Evolutionary conservation across 2,888 invertebrate species (phyloP).

Genomic region (Caenorhabditis doughertyi): DNA sequence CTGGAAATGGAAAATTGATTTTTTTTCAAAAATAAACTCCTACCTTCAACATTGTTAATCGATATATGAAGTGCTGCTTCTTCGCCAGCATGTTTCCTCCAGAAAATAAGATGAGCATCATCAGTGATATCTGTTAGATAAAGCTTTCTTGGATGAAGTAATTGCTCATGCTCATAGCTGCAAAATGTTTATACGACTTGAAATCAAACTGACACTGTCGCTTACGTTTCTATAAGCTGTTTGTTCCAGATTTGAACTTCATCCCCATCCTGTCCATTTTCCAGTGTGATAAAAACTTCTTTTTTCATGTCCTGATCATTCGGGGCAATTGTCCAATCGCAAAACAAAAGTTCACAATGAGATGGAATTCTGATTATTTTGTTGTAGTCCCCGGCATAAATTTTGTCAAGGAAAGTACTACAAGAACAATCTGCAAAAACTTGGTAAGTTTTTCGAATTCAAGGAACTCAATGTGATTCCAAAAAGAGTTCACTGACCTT

Average conservation of each 20-base stretch:
- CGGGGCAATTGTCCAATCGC: not conserved
- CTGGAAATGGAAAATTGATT: not conserved
- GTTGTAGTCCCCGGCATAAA: not conserved
- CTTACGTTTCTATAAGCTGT: not conserved
- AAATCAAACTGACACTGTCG: too few species aligned
- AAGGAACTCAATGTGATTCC: too few species aligned
- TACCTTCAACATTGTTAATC: not conserved
- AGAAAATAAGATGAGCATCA: not conserved
- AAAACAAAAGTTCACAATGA: slow-evolving; percentile 11
- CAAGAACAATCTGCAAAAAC: not conserved
- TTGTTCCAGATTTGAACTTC: not conserved
- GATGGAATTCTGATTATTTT: not conserved
- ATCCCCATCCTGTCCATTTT: slow-evolving; percentile 1
- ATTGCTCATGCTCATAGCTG: too few species aligned
- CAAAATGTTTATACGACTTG: not conserved
- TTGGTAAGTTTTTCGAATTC: not conserved
- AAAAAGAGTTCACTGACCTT: too few species aligned
- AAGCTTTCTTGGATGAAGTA: too few species aligned
- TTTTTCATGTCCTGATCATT: not conserved
- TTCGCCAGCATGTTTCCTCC: not conserved
- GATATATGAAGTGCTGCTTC: not conserved
- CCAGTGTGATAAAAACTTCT: not conserved
- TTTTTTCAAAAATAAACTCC: not conserved
- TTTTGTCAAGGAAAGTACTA: not conserved
- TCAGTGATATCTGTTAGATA: too few species aligned